Evolutionary conservation across 1,140 invertebrate genomes (phyloP).

Genomic region (Drosophila rhopaloa): DNA sequence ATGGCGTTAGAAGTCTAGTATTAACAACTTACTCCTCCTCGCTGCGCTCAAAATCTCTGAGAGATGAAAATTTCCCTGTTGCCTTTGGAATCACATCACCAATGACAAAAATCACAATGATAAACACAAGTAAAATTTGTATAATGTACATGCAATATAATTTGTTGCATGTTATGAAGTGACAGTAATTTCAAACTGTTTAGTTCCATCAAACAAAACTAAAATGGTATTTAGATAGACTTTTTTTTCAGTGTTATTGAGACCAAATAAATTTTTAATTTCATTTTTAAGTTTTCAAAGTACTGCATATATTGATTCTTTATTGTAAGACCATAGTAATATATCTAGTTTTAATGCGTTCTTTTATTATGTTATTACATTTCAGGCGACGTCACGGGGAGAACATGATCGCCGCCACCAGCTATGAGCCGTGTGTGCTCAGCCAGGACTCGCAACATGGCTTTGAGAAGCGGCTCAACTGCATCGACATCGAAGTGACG

Average conservation of each 20-base stretch:
- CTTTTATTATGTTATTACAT: neutral
- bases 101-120: neutral
- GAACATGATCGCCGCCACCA: constrained; percentile 90
- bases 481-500: constrained; percentile 92
- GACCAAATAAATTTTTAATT: too few relatives aligned
- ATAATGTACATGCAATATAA: neutral
- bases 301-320: too few relatives aligned
- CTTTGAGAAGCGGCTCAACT: constrained; percentile 89
- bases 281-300: too few relatives aligned
- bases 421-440: constrained; percentile 91
- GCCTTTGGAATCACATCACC: neutral
- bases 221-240: too few relatives aligned
- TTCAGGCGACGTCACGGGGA: constrained; percentile 87
- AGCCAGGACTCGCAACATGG: constrained; percentile 89
- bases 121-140: constrained; percentile 2
- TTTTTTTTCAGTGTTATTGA: too few relatives aligned
- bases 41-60: neutral
- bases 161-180: neutral
- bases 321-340: neutral
- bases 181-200: neutral
- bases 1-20: neutral
- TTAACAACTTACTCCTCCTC: neutral
- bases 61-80: neutral
- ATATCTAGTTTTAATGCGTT: neutral
- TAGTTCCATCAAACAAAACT: too few relatives aligned